These are phyloP conservation scores for Xestia rhomboidea DNA, from an alignment of 2,888 invertebrate genomes.

Conservation along the genomic window DNA sequence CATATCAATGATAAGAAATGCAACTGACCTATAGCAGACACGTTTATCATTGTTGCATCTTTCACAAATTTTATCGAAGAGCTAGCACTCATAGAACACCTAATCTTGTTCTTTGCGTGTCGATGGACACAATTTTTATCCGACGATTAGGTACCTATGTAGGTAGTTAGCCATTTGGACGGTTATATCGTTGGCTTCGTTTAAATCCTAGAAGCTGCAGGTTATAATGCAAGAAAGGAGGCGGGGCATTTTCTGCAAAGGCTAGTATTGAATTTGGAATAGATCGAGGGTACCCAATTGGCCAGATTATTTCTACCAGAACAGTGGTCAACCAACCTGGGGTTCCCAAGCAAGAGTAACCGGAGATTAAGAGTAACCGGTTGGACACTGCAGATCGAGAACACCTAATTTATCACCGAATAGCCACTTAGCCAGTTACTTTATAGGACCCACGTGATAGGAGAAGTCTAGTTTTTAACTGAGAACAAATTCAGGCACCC, in stretches of 20 bases:
- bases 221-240: not conserved
- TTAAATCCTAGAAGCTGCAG: not conserved
- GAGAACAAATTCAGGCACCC: not conserved
- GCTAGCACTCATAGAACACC: not conserved
- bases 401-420: not conserved
- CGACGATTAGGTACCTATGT: not conserved
- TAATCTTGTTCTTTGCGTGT: not conserved
- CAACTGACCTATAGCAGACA: not conserved
- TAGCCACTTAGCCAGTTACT: not conserved
- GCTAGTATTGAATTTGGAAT: not conserved
- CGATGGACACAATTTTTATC: not conserved
- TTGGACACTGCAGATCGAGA: not conserved
- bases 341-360: not conserved
- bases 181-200: not conserved
- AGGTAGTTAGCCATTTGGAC: not conserved
- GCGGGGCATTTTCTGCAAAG: not conserved
- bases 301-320: not conserved
- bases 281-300: not conserved
- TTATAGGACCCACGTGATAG: not conserved
- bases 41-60: not conserved
- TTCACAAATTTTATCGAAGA: not conserved
- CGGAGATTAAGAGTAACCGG: not conserved
- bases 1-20: not conserved
- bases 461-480: not conserved
- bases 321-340: not conserved